Percentiles rank a stretch among this genome's conserved stretches.
Conservation (phyloP, 1,140 invertebrate genomes). For the Trichogramma pretiosum region DNA sequence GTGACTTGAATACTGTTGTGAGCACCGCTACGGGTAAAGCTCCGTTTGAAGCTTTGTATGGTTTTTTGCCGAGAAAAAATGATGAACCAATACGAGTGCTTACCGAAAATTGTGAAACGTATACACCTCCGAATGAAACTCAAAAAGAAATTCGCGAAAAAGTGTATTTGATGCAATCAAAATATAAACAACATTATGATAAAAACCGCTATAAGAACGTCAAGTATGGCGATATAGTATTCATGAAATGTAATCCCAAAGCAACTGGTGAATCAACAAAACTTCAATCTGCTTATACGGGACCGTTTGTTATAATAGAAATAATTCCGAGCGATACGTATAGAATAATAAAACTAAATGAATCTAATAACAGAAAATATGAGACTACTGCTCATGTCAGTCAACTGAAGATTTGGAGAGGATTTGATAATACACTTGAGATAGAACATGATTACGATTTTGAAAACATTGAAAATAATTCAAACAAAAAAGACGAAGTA, state of each 20-base stretch:
- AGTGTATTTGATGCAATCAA: conserved; percentile 9
- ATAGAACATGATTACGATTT: background rate
- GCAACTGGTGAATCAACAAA: conserved; percentile 18
- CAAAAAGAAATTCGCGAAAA: conserved; percentile 5
- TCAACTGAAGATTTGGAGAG: conserved; percentile 16
- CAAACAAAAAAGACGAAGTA: too few species aligned
- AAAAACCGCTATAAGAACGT: conserved; percentile 2
- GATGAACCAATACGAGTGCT: conserved; percentile 5
- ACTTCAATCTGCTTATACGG: conserved; percentile 16
- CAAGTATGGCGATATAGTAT: conserved; percentile 19
- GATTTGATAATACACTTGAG: background rate
- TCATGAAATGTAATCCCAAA: conserved; percentile 7
- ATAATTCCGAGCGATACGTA: conserved; percentile 12
- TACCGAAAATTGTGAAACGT: conserved; percentile 3
- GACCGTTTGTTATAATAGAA: conserved; percentile 9
- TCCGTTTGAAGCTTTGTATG: conserved; percentile 17
- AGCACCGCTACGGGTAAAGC: conserved; percentile 10
- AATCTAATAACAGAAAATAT: background rate
- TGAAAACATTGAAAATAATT: too few species aligned
- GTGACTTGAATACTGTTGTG: conserved; percentile 14
- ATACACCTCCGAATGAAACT: conserved; percentile 5
- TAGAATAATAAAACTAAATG: background rate
- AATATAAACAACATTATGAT: conserved; percentile 14
- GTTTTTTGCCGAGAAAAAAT: conserved; percentile 11
- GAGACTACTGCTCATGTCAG: conserved; percentile 13